Conservation (phyloP, 1,140 invertebrate genomes). For the Penaeus indicus region DNA sequence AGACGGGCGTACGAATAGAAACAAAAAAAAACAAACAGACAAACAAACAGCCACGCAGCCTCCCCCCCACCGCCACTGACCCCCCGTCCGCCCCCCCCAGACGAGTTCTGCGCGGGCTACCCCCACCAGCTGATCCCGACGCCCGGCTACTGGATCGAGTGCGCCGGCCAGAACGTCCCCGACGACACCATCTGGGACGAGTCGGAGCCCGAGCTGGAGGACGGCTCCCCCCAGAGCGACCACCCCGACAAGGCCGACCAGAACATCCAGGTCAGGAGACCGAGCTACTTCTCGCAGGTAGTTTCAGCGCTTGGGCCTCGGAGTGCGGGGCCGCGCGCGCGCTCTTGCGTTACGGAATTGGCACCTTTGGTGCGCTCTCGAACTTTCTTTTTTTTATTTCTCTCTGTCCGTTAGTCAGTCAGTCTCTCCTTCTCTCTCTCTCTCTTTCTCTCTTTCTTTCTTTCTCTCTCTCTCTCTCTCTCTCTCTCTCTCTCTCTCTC, state of each 20-base stretch:
- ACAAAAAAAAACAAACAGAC: too few species aligned
- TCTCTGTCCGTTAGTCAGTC: too few species aligned
- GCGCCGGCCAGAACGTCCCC: constrained; percentile 83
- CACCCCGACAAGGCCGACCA: constrained; percentile 67
- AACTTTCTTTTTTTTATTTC: too few species aligned
- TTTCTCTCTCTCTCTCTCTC: too few species aligned
- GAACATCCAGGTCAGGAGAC: constrained; percentile 68
- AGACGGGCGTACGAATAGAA: too few species aligned
- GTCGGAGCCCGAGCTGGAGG: constrained; percentile 76
- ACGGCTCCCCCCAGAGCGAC: constrained; percentile 62
- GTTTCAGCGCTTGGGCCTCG: not conserved
- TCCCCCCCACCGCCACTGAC: not conserved
- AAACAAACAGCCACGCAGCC: too few species aligned
- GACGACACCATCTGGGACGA: constrained; percentile 89
- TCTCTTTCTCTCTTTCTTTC: too few species aligned
- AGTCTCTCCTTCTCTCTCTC: too few species aligned
- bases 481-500: too few species aligned
- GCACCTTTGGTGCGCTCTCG: too few species aligned
- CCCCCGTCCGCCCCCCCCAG: constrained; percentile 71
- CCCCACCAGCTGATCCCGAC: constrained; percentile 91
- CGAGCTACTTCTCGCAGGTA: constrained; percentile 2
- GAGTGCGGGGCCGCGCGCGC: not conserved
- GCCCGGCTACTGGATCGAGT: constrained; percentile 96
- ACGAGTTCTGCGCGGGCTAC: constrained; percentile 93
- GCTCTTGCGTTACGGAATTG: too few species aligned